Percentiles rank a stretch among this genome's conserved stretches.
These are phyloP conservation scores for Acrocephalus arundinaceus DNA, from an alignment of 2,113 vertebrate genomes.

Conservation along the genomic window DNA sequence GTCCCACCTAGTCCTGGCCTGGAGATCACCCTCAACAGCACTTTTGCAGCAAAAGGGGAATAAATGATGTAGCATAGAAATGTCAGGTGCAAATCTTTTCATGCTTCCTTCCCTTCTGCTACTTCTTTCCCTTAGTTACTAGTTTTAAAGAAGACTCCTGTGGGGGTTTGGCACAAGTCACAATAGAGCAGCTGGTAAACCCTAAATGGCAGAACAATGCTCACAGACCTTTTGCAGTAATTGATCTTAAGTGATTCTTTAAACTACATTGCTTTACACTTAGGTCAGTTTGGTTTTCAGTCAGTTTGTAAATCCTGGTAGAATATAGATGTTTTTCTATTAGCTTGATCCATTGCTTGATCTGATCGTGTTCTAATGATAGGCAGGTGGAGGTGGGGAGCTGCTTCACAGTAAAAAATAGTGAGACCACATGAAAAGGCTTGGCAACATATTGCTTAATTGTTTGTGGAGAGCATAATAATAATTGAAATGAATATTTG, in stretches of 20 bases:
- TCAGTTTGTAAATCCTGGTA: background rate
- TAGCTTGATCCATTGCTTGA: background rate
- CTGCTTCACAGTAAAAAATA: background rate
- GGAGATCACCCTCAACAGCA: background rate
- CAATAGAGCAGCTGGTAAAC: background rate
- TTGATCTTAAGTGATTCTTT: background rate
- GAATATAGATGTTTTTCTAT: background rate
- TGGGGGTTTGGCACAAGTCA: background rate
- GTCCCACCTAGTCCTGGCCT: background rate
- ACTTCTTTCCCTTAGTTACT: background rate
- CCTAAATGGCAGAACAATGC: background rate
- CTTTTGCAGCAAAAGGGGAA: background rate
- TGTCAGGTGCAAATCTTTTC: background rate
- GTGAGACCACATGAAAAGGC: background rate
- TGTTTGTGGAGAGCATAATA: background rate
- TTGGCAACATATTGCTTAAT: background rate
- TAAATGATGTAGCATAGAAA: background rate
- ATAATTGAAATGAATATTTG: background rate
- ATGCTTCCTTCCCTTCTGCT: background rate
- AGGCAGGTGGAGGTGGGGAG: background rate
- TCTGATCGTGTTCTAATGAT: background rate
- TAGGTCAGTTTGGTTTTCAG: background rate
- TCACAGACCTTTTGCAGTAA: background rate
- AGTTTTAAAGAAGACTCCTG: background rate
- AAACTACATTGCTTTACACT: background rate